Conservation (phyloP, 2,888 invertebrate genomes). For the Crematogaster levior region DNA sequence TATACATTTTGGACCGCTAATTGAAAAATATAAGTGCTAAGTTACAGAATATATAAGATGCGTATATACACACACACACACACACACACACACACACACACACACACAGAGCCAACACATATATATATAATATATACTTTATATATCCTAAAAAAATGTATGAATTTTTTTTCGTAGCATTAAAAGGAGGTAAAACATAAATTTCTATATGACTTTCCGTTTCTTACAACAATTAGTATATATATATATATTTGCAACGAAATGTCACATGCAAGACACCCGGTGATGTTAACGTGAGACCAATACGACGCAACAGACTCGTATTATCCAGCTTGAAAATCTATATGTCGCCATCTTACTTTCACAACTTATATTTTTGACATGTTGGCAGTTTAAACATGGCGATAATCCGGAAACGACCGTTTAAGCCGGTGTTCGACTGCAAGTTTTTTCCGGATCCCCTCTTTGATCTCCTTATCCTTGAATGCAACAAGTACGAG, state of each 20-base stretch:
- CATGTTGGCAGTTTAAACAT: slow-evolving; percentile 33
- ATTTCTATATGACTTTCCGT: slow-evolving; percentile 8
- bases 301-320: not conserved
- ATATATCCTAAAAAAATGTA: too few species aligned
- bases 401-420: slow-evolving; percentile 79
- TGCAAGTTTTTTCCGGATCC: slow-evolving; percentile 58
- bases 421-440: slow-evolving; percentile 70
- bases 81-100: too few species aligned
- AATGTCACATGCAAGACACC: not conserved
- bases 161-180: not conserved
- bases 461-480: slow-evolving; percentile 67
- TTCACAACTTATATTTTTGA: slow-evolving; percentile 25
- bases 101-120: too few species aligned
- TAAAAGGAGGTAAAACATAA: not conserved
- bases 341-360: slow-evolving; percentile 25
- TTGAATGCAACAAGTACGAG: slow-evolving; percentile 72
- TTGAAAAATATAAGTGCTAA: too few species aligned
- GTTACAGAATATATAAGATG: too few species aligned
- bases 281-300: not conserved
- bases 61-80: too few species aligned
- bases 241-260: slow-evolving; percentile 1
- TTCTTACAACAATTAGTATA: not conserved
- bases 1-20: too few species aligned
- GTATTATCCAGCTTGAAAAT: slow-evolving; percentile 22
- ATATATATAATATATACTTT: too few species aligned